A percentile compares a stretch with the other conserved stretches of the same genome.
Conservation (phyloP, 2,888 invertebrate genomes). For the Alsophila aescularia region DNA sequence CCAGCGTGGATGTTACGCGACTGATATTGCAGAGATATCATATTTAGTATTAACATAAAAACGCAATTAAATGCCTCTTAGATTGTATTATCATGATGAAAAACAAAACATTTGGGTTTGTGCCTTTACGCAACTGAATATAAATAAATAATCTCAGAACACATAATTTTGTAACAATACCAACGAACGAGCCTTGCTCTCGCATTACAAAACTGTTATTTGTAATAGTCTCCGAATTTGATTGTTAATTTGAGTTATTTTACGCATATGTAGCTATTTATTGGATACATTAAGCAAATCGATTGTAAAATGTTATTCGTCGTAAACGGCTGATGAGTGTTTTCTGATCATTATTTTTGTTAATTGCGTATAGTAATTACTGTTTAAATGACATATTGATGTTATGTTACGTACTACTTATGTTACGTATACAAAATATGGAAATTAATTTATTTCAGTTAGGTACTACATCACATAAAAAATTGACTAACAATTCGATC, state of each 20-base stretch:
- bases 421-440: not conserved
- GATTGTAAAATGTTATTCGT: slow-evolving; percentile 7
- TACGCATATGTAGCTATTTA: not conserved
- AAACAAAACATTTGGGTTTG: slow-evolving; percentile 34
- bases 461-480: too few species aligned
- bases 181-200: slow-evolving; percentile 41
- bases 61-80: slow-evolving; percentile 33
- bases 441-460: too few species aligned
- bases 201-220: slow-evolving; percentile 43
- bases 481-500: too few species aligned
- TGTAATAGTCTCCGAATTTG: slow-evolving; percentile 19
- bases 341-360: slow-evolving; percentile 5
- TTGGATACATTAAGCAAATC: slow-evolving; percentile 4
- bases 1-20: slow-evolving; percentile 17
- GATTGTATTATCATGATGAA: slow-evolving; percentile 37
- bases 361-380: not conserved
- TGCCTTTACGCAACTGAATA: slow-evolving; percentile 41
- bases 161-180: slow-evolving; percentile 43
- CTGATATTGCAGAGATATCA: slow-evolving; percentile 19
- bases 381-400: not conserved
- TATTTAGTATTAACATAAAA: slow-evolving; percentile 36
- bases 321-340: slow-evolving; percentile 6
- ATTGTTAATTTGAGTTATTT: slow-evolving; percentile 13
- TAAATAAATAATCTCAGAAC: slow-evolving; percentile 41
- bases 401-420: not conserved